Percentiles rank a stretch among this genome's conserved stretches.
Evolutionary conservation across 2,888 invertebrate species (phyloP).

Genomic region (Nephrotoma flavescens): DNA sequence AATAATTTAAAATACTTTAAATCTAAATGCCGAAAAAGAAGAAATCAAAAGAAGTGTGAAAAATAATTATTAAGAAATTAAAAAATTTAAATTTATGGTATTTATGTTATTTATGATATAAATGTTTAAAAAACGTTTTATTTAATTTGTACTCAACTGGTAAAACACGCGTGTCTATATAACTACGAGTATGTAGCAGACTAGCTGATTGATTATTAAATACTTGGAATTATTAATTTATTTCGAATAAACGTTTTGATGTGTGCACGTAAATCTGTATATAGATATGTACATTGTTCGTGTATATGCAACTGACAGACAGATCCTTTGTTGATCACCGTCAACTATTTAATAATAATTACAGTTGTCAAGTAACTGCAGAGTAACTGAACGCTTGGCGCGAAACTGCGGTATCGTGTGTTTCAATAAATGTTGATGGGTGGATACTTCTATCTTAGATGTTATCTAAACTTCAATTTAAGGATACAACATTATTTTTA

Average conservation of each 20-base stretch:
- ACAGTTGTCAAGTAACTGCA: not conserved
- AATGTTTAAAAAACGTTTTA: not conserved
- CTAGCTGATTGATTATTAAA: not conserved
- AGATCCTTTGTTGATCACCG: not conserved
- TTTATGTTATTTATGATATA: not conserved
- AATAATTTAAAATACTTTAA: not conserved
- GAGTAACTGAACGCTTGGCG: too few species aligned
- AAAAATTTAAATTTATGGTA: not conserved
- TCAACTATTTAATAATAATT: not conserved
- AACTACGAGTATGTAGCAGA: too few species aligned
- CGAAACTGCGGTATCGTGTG: too few species aligned
- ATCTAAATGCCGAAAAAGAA: not conserved
- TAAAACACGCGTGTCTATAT: not conserved
- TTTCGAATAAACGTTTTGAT: not conserved
- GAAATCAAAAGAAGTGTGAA: not conserved
- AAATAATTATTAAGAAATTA: not conserved
- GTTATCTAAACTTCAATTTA: too few species aligned
- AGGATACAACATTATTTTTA: too few species aligned
- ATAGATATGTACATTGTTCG: too few species aligned
- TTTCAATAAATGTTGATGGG: too few species aligned
- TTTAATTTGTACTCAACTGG: not conserved
- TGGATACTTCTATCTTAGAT: too few species aligned
- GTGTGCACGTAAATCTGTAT: too few species aligned
- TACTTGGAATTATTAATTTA: not conserved
- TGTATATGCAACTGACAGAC: not conserved